These are phyloP conservation scores for Pollenia labialis DNA, from an alignment of 2,888 invertebrate genomes.

Conservation along the genomic window DNA sequence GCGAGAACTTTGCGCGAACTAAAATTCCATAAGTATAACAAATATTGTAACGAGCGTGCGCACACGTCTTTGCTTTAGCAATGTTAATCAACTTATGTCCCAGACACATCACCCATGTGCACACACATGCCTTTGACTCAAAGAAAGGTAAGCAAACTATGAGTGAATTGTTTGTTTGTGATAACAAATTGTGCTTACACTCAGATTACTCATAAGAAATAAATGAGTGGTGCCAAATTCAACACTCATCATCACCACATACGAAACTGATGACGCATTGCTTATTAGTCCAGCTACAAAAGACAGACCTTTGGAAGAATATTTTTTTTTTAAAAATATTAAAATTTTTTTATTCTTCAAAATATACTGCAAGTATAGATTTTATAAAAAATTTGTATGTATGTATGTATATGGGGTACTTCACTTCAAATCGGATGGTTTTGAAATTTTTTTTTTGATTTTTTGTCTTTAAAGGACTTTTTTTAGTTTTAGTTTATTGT, in stretches of 20 bases:
- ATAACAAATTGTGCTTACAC: constrained; percentile 32
- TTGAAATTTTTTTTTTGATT: too few relatives aligned
- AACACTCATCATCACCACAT: constrained; percentile 17
- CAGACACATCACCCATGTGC: constrained; percentile 17
- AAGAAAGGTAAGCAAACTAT: constrained; percentile 45
- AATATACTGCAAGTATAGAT: too few relatives aligned
- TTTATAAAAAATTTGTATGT: too few relatives aligned
- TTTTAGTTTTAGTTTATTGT: too few relatives aligned
- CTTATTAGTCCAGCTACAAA: background rate
- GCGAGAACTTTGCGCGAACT: constrained; percentile 24
- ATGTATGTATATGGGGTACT: too few relatives aligned
- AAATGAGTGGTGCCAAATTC: constrained; percentile 35
- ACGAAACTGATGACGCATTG: constrained; percentile 56
- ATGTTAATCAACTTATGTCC: constrained; percentile 58
- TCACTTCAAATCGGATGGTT: too few relatives aligned
- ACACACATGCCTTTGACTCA: constrained; percentile 54
- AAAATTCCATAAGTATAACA: constrained; percentile 6
- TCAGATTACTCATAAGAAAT: constrained; percentile 47
- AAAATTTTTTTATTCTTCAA: too few relatives aligned
- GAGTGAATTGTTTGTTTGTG: constrained; percentile 29
- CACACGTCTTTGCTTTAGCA: constrained; percentile 56
- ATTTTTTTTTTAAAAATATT: background rate
- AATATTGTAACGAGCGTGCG: constrained; percentile 63
- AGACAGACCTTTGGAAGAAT: constrained; percentile 21
- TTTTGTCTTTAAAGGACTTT: too few relatives aligned